Conservation (phyloP, 2,113 vertebrate species). For the Electrona antarctica region DNA sequence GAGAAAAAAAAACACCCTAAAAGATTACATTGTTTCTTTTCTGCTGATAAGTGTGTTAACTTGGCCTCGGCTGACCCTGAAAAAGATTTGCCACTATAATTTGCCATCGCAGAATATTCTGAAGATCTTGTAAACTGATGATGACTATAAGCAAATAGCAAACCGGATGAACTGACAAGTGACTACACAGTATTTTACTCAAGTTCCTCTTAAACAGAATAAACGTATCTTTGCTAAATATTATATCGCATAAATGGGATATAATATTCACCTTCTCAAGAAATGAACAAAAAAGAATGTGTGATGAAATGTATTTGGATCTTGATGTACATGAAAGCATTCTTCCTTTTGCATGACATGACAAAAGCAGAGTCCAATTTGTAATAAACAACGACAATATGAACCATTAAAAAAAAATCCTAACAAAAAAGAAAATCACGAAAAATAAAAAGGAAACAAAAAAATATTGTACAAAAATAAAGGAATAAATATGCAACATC, state of each 20-base stretch:
- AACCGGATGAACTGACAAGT: not conserved
- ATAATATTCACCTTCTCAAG: conserved; percentile 8
- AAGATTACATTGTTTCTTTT: conserved; percentile 24
- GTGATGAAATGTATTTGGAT: not conserved
- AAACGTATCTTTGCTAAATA: too few species aligned
- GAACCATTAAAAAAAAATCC: conserved; percentile 43
- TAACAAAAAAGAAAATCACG: conserved; percentile 21
- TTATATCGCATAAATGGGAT: not conserved
- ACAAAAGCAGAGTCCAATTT: conserved; percentile 11
- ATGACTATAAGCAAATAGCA: not conserved
- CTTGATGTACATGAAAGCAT: not conserved
- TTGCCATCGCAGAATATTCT: not conserved
- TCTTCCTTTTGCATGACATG: too few species aligned
- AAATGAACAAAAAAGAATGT: not conserved
- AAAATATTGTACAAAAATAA: conserved; percentile 69
- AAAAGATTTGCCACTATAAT: conserved; percentile 4
- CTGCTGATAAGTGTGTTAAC: conserved; percentile 10
- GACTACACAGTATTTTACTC: not conserved
- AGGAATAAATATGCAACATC: conserved; percentile 80
- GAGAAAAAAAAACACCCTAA: conserved; percentile 35
- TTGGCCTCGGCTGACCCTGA: conserved; percentile 34
- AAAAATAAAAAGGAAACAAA: conserved; percentile 28
- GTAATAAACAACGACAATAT: conserved; percentile 16
- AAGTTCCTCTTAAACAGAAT: too few species aligned
- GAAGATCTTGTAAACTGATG: conserved; percentile 16